Percentiles rank a stretch among this genome's conserved stretches.
These are phyloP conservation scores for Lasioglossum albipes DNA, from an alignment of 1,140 invertebrate species.

Conservation along the genomic window DNA sequence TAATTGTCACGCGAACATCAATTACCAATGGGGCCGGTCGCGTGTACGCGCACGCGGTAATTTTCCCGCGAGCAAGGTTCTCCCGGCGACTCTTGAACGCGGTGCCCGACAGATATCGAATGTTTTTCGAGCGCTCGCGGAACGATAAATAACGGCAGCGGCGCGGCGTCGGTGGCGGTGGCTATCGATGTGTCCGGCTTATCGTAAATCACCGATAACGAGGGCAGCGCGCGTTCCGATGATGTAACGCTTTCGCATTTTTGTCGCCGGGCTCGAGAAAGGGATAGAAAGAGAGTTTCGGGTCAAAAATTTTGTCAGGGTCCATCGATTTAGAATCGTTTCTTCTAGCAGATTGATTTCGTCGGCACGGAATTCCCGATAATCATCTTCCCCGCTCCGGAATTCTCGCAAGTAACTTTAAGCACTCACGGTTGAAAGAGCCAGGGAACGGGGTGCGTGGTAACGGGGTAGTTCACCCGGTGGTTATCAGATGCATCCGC, in stretches of 20 bases:
- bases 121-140: background rate
- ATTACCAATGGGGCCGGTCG: background rate
- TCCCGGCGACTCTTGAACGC: background rate
- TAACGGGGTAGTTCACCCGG: background rate
- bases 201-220: conserved; percentile 33
- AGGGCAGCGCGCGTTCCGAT: background rate
- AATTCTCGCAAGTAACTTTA: conserved; percentile 10
- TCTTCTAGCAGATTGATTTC: background rate
- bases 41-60: no score
- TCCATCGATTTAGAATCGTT: conserved; percentile 9
- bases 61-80: no score
- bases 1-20: conserved; percentile 13
- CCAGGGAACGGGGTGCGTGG: background rate
- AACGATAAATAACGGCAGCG: conserved; percentile 18
- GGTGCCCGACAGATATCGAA: conserved; percentile 13
- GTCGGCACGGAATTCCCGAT: background rate
- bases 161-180: no score
- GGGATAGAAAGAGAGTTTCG: background rate
- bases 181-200: conserved; percentile 27
- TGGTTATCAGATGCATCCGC: conserved; percentile 20
- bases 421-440: background rate
- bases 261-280: background rate
- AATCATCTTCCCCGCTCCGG: conserved; percentile 12
- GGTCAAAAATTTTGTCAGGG: no score
- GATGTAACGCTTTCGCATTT: conserved; percentile 22